phyloP scores from a whole-genome alignment of 2,113 vertebrate species.

The Xyrauchen texanus region DNA sequence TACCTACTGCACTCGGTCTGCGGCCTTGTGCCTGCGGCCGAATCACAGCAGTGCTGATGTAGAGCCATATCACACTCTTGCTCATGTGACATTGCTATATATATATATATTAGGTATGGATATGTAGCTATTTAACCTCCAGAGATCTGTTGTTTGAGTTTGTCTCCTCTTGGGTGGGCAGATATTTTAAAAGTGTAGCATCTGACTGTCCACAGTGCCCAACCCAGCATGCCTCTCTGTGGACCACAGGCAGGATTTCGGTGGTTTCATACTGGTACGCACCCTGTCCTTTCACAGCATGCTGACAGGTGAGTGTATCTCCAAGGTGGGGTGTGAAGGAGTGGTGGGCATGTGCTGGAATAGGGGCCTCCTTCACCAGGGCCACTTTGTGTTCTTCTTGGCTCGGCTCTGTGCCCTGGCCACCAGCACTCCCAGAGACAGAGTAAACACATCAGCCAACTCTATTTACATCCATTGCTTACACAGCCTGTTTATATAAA shows the following conservation, averaged over 20 bases:
- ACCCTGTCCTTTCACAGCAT: neutral
- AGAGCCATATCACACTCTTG: no score
- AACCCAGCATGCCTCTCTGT: constrained; percentile 1
- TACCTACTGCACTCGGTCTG: no score
- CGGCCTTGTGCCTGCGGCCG: no score
- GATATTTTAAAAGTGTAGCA: constrained; percentile 5
- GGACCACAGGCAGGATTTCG: neutral
- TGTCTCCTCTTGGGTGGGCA: neutral
- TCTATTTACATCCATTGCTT: constrained; percentile 61
- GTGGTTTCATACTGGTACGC: constrained; percentile 2
- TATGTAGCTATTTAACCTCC: no score
- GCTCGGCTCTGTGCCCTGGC: neutral
- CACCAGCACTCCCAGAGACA: constrained; percentile 40
- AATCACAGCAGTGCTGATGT: no score
- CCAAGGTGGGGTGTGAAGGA: constrained; percentile 5
- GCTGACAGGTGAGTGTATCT: constrained; percentile 26
- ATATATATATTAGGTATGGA: no score
- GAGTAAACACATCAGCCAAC: constrained; percentile 64
- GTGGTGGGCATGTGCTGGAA: neutral
- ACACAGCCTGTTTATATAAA: constrained; percentile 63
- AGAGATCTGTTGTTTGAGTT: no score
- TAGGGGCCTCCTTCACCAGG: constrained; percentile 22
- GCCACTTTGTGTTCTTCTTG: constrained; percentile 8
- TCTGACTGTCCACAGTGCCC: neutral
- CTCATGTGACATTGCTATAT: no score